A percentile compares a stretch with the other conserved stretches of the same genome.
Evolutionary conservation across 2,888 invertebrate species (phyloP).

Genomic region (Diplolepis rosae): DNA sequence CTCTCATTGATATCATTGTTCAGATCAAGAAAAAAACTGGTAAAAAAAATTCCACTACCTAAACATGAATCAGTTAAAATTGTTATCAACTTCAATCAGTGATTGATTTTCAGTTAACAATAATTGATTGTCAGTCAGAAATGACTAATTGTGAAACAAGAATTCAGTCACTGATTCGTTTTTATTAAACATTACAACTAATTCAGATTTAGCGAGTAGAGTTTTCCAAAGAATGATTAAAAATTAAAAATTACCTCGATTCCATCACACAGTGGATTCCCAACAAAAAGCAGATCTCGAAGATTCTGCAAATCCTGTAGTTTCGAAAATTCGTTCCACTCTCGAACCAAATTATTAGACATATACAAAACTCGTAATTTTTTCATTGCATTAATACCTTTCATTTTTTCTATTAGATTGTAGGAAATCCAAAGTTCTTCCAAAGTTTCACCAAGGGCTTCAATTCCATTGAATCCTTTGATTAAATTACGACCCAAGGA

Average conservation of each 20-base stretch:
- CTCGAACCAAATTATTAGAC: conserved; percentile 89
- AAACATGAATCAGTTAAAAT: too few species aligned
- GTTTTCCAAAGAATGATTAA: not conserved
- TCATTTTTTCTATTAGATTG: conserved; percentile 92
- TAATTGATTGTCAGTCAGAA: too few species aligned
- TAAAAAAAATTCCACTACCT: not conserved
- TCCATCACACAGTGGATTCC: conserved; percentile 75
- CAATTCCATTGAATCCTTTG: conserved; percentile 91
- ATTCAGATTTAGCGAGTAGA: too few species aligned
- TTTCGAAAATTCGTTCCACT: conserved; percentile 90
- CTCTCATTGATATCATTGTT: not conserved
- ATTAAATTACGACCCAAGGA: conserved; percentile 92
- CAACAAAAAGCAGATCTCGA: conserved; percentile 88
- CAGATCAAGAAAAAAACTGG: conserved; percentile 1
- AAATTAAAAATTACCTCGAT: conserved; percentile 62
- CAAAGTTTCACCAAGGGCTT: conserved; percentile 88
- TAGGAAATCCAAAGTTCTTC: conserved; percentile 96
- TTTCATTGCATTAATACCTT: conserved; percentile 87
- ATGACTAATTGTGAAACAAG: too few species aligned
- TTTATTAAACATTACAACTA: too few species aligned
- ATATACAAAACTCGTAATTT: conserved; percentile 88
- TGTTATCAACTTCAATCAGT: too few species aligned
- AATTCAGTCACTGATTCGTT: too few species aligned
- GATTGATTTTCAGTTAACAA: too few species aligned
- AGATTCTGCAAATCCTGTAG: conserved; percentile 81